Percentiles rank a stretch among this genome's conserved stretches.
Evolutionary conservation across 2,888 invertebrate genomes (phyloP).

Genomic region (Drosophila neotestacea): DNA sequence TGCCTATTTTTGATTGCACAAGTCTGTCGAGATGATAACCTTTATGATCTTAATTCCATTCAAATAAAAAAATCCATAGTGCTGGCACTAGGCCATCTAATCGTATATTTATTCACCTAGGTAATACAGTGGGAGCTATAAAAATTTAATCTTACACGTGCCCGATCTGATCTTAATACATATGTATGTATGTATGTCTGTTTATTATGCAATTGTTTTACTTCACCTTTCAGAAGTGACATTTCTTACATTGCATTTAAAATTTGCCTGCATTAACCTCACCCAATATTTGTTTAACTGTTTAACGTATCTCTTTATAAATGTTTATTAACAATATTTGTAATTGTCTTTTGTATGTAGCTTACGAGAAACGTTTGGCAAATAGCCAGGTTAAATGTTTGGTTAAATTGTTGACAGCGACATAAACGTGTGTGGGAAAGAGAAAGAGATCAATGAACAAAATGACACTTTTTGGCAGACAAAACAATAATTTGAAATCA

Average conservation of each 20-base stretch:
- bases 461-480: slow-evolving; percentile 54
- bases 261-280: slow-evolving; percentile 15
- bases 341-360: slow-evolving; percentile 12
- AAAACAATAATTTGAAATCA: slow-evolving; percentile 16
- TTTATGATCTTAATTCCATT: slow-evolving; percentile 36
- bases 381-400: slow-evolving; percentile 51
- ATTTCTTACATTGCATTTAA: background rate
- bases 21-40: slow-evolving; percentile 51
- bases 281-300: slow-evolving; percentile 30
- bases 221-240: background rate
- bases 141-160: slow-evolving; percentile 6
- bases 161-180: background rate
- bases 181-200: background rate
- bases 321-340: slow-evolving; percentile 33
- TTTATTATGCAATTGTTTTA: background rate
- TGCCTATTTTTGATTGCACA: slow-evolving; percentile 31
- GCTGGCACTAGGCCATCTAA: slow-evolving; percentile 13
- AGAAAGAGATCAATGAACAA: slow-evolving; percentile 13
- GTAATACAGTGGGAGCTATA: slow-evolving; percentile 1
- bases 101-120: slow-evolving; percentile 3
- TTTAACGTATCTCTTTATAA: slow-evolving; percentile 15
- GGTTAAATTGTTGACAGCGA: slow-evolving; percentile 42
- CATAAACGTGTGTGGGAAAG: slow-evolving; percentile 30
- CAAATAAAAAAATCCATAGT: slow-evolving; percentile 21
- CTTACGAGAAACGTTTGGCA: slow-evolving; percentile 42